These are phyloP conservation scores for Isoperla grammatica DNA, from an alignment of 2,888 invertebrate genomes.

Conservation along the genomic window DNA sequence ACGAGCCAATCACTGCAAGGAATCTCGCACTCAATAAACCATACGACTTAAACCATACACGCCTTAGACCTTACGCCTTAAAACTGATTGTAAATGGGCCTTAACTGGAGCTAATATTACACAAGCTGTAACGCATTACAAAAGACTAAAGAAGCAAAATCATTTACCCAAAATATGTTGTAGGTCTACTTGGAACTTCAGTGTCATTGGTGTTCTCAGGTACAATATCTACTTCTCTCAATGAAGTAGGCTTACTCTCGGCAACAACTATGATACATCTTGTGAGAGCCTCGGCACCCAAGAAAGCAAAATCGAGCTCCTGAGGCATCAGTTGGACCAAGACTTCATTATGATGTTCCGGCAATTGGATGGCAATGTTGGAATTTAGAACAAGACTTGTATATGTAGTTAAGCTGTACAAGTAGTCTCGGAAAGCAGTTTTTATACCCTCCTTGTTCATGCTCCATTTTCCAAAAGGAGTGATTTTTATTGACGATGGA, in stretches of 20 bases:
- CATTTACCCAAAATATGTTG: slow-evolving; percentile 4
- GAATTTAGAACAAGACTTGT: slow-evolving; percentile 2
- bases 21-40: too few relatives aligned
- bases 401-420: neutral
- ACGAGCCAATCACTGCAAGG: too few relatives aligned
- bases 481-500: slow-evolving; percentile 4
- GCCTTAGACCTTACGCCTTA: too few relatives aligned
- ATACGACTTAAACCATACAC: too few relatives aligned
- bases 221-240: neutral
- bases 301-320: slow-evolving; percentile 9
- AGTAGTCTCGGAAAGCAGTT: neutral
- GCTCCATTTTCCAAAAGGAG: slow-evolving; percentile 2
- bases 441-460: neutral
- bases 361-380: neutral
- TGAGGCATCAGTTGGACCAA: slow-evolving; percentile 1
- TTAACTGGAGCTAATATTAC: too few relatives aligned
- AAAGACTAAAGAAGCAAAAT: too few relatives aligned
- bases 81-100: too few relatives aligned
- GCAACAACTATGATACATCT: slow-evolving; percentile 4
- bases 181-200: neutral
- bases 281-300: neutral
- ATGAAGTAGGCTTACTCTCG: neutral
- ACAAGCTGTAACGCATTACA: too few relatives aligned
- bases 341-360: neutral
- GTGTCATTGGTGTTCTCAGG: neutral